A percentile compares a stretch with the other conserved stretches of the same genome.
These are phyloP conservation scores for Euproctis similis DNA, from an alignment of 2,888 invertebrate species.

Conservation along the genomic window DNA sequence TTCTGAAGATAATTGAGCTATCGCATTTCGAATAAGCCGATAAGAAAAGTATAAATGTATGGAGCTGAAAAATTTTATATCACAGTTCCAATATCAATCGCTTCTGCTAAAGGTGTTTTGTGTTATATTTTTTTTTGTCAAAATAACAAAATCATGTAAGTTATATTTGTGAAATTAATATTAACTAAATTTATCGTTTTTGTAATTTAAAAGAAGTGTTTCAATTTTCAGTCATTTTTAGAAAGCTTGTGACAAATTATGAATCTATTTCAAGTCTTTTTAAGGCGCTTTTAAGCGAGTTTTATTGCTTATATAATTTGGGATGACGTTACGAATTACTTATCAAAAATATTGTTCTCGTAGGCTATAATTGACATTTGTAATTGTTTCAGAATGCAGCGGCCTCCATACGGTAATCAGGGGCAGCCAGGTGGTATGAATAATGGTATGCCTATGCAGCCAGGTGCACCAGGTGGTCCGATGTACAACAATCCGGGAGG, in stretches of 20 bases:
- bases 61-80: conserved; percentile 7
- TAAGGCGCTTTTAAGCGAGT: too few species aligned
- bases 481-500: conserved; percentile 19
- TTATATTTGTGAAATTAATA: conserved; percentile 5
- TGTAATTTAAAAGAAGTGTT: too few species aligned
- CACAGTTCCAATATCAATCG: conserved; percentile 14
- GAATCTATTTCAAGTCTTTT: too few species aligned
- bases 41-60: conserved; percentile 32
- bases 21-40: conserved; percentile 21
- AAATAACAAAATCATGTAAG: conserved; percentile 17
- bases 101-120: conserved; percentile 5
- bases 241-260: too few species aligned
- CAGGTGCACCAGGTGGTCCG: conserved; percentile 21
- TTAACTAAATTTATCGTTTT: too few species aligned
- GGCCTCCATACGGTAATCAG: conserved; percentile 36
- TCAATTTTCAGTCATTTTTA: too few species aligned
- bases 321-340: too few species aligned
- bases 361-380: too few species aligned
- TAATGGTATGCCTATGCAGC: conserved; percentile 24
- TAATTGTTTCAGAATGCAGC: conserved; percentile 58
- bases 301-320: too few species aligned
- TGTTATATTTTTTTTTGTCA: conserved; percentile 5
- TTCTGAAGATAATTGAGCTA: conserved; percentile 7
- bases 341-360: too few species aligned
- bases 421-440: conserved; percentile 23